Evolutionary conservation across 1,140 invertebrate genomes (phyloP).

Genomic region (Bombus vancouverensis): DNA sequence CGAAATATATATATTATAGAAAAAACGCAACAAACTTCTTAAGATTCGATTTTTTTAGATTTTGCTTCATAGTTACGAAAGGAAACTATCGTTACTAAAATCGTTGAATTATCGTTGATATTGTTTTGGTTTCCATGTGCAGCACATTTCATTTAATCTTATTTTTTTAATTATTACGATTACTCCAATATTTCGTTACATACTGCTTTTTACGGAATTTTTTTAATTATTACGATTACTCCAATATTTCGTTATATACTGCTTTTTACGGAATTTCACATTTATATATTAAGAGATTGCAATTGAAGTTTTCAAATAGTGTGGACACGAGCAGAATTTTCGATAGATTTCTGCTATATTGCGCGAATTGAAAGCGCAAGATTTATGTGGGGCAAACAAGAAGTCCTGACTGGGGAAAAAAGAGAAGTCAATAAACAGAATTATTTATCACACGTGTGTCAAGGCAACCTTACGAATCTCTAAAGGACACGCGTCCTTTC

Average conservation of each 20-base stretch:
- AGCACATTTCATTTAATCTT: no score
- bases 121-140: no score
- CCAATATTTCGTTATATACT: background rate
- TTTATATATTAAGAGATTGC: background rate
- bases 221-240: background rate
- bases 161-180: background rate
- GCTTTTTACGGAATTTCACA: background rate
- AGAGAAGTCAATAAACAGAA: constrained; percentile 62
- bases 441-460: constrained; percentile 62
- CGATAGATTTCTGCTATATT: background rate
- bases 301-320: background rate
- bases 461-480: constrained; percentile 51
- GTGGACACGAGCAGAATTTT: background rate
- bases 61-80: no score
- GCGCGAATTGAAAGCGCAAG: constrained; percentile 33
- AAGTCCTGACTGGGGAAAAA: background rate
- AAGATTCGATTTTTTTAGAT: no score
- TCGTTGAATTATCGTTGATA: no score
- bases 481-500: constrained; percentile 46
- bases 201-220: background rate
- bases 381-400: constrained; percentile 21
- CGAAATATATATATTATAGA: background rate
- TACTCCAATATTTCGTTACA: background rate
- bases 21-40: no score
- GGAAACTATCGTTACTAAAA: no score